These are phyloP conservation scores for Lordiphosa collinella DNA, from an alignment of 1,140 invertebrate genomes.

Conservation along the genomic window DNA sequence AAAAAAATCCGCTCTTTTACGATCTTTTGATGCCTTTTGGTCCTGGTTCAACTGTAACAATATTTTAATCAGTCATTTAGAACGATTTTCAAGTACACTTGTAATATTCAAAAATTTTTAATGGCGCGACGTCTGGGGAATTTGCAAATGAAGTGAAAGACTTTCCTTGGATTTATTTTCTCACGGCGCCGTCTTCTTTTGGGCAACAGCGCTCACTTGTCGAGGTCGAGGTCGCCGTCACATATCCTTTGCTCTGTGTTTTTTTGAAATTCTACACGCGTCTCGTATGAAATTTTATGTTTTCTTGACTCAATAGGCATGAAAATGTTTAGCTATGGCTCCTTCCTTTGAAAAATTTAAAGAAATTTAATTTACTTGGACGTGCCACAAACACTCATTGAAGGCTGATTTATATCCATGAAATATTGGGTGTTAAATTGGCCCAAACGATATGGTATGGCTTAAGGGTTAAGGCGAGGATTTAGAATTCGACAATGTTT, in stretches of 20 bases:
- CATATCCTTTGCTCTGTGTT: conserved; percentile 25
- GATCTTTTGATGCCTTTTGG: conserved; percentile 36
- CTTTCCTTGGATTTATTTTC: conserved; percentile 39
- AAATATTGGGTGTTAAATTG: conserved; percentile 5
- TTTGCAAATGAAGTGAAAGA: conserved; percentile 52
- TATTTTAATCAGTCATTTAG: conserved; percentile 62
- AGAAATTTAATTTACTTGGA: conserved; percentile 19
- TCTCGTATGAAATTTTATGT: conserved; percentile 49
- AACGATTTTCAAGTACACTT: conserved; percentile 34
- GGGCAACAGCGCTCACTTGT: conserved; percentile 32
- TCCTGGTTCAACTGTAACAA: conserved; percentile 66
- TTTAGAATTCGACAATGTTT: too few species aligned
- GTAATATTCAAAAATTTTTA: neutral
- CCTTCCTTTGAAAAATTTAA: conserved; percentile 28
- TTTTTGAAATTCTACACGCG: conserved; percentile 66
- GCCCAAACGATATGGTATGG: conserved; percentile 10
- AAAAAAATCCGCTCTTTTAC: conserved; percentile 44
- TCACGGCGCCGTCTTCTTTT: conserved; percentile 33
- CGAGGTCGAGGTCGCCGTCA: neutral
- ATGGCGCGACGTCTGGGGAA: conserved; percentile 53
- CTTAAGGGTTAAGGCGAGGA: neutral
- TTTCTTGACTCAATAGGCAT: conserved; percentile 40
- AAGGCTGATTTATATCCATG: conserved; percentile 25
- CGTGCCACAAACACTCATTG: conserved; percentile 4
- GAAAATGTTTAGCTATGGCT: conserved; percentile 27